Evolutionary conservation across 2,113 vertebrate species (phyloP).

Genomic region (Ursus arctos): DNA sequence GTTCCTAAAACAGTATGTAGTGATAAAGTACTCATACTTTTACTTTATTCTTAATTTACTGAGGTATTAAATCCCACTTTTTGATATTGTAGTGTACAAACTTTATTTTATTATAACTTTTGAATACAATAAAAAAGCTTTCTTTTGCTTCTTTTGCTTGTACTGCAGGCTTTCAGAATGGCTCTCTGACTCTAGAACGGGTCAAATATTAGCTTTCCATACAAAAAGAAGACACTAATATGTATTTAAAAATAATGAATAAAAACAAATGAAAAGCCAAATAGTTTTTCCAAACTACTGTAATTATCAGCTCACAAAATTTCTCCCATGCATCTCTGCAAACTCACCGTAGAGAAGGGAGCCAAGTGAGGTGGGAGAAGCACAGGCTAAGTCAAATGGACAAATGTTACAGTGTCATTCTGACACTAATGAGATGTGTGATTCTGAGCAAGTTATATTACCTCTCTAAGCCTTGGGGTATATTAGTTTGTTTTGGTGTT

Average conservation of each 20-base stretch:
- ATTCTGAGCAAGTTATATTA: neutral
- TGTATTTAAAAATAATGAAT: neutral
- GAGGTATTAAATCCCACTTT: neutral
- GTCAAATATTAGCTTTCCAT: neutral
- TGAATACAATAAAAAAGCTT: neutral
- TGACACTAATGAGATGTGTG: neutral
- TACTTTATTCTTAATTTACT: slow-evolving; percentile 41
- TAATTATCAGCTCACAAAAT: neutral
- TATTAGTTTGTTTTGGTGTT: neutral
- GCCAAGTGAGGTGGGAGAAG: neutral
- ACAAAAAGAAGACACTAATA: neutral
- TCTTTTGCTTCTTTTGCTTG: neutral
- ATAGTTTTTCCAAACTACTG: neutral
- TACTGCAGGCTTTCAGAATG: neutral
- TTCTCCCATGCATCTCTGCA: neutral
- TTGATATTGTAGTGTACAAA: slow-evolving; percentile 10
- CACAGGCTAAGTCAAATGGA: neutral
- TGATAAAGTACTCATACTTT: slow-evolving; percentile 52
- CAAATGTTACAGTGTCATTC: neutral
- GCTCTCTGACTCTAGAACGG: neutral
- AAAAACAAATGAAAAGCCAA: slow-evolving; percentile 40
- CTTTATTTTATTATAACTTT: neutral
- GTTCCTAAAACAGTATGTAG: slow-evolving; percentile 63
- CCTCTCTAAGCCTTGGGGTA: neutral
- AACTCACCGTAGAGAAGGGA: neutral